Percentiles rank a stretch among this genome's conserved stretches.
These are phyloP conservation scores for Rhinoderma darwinii DNA, from an alignment of 2,113 vertebrate species.

Conservation along the genomic window DNA sequence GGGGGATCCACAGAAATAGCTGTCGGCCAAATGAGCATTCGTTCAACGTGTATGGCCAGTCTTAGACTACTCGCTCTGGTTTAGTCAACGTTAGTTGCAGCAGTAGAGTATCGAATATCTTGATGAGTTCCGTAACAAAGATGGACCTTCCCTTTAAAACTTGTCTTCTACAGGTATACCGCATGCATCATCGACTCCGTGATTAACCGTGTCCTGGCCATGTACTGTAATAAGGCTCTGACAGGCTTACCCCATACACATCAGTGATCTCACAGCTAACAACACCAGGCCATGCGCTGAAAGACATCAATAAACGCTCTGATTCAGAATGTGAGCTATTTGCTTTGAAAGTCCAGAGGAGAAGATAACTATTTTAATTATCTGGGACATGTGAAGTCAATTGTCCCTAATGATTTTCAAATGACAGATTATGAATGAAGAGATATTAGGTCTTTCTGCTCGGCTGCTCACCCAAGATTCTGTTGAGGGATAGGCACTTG, in stretches of 20 bases:
- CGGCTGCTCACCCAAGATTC: slow-evolving; percentile 80
- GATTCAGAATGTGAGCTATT: slow-evolving; percentile 72
- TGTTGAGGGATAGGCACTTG: slow-evolving; percentile 81
- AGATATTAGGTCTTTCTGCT: slow-evolving; percentile 87
- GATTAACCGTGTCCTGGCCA: slow-evolving; percentile 7
- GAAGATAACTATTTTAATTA: slow-evolving; percentile 85
- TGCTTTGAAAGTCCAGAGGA: slow-evolving; percentile 73
- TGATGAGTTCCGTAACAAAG: background rate
- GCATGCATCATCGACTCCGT: background rate
- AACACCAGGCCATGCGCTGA: slow-evolving; percentile 71
- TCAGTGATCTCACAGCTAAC: slow-evolving; percentile 62
- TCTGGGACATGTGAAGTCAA: slow-evolving; percentile 93
- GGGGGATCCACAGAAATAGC: too few relatives aligned
- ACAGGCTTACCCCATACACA: background rate
- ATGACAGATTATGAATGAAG: slow-evolving; percentile 86
- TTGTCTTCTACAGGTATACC: background rate
- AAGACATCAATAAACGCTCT: slow-evolving; percentile 73
- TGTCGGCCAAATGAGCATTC: too few relatives aligned
- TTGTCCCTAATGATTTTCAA: slow-evolving; percentile 88
- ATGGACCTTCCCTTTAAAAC: background rate
- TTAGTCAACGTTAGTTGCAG: too few relatives aligned
- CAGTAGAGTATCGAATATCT: too few relatives aligned
- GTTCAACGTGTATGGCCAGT: too few relatives aligned
- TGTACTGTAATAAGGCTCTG: background rate
- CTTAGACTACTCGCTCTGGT: too few relatives aligned